These are phyloP conservation scores for Sebastiscus albofasciatus DNA, from an alignment of 2,797 vertebrate genomes.

Conservation along the genomic window DNA sequence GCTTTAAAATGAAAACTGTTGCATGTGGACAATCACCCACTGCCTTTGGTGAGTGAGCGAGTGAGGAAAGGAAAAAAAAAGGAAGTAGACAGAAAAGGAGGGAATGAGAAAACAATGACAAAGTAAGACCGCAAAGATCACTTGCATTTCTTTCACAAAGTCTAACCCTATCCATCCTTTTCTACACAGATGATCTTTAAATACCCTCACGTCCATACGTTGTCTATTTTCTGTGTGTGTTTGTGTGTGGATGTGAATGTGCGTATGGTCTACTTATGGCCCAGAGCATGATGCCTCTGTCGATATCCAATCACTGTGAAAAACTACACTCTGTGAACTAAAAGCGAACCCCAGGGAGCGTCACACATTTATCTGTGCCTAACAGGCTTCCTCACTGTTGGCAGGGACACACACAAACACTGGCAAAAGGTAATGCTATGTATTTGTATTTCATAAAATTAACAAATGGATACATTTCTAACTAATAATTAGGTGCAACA, in stretches of 20 bases:
- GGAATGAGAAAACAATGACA: background rate
- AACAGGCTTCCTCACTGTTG: constrained; percentile 45
- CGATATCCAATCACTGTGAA: constrained; percentile 70
- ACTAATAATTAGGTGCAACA: background rate
- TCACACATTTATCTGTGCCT: constrained; percentile 61
- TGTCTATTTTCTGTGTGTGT: constrained; percentile 1
- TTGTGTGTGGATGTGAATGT: constrained; percentile 1
- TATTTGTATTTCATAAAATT: background rate
- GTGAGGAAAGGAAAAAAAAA: background rate
- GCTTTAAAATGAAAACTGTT: constrained; percentile 34
- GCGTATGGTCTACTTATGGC: constrained; percentile 40
- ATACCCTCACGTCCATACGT: constrained; percentile 11
- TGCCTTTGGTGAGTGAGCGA: background rate
- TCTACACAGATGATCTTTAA: background rate
- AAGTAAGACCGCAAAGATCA: background rate
- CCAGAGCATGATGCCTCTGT: constrained; percentile 67
- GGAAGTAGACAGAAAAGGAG: background rate
- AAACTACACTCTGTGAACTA: constrained; percentile 53
- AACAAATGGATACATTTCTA: background rate
- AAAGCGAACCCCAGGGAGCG: constrained; percentile 52
- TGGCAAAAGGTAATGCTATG: background rate
- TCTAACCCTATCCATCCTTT: background rate
- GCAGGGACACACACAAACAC: background rate
- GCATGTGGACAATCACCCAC: constrained; percentile 14
- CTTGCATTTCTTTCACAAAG: background rate